Evolutionary conservation across 37 sponge, comb jelly and placozoan genomes (phyloP).

Genomic region (Chondrilla cf. caribensis): DNA sequence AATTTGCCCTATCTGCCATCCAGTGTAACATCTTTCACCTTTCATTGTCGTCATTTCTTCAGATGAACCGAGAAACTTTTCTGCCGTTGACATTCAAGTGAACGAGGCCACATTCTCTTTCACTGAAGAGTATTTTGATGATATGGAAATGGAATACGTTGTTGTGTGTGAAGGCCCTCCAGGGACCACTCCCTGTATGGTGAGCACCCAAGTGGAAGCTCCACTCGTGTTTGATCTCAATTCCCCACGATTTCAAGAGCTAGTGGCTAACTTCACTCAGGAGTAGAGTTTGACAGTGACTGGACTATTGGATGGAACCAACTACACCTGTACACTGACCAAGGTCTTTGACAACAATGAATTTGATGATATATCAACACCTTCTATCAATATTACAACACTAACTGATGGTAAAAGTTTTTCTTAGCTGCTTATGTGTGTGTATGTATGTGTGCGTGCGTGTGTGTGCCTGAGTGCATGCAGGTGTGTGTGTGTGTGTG

Average conservation of each 20-base stretch:
- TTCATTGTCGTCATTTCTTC: not conserved
- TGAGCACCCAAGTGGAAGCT: not conserved
- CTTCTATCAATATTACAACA: not conserved
- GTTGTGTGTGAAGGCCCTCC: not conserved
- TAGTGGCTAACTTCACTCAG: not conserved
- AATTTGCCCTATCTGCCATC: too few relatives aligned
- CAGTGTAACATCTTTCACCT: too few relatives aligned
- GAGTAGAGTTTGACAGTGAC: not conserved
- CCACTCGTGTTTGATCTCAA: too few relatives aligned
- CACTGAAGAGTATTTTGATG: slow-evolving; percentile 4
- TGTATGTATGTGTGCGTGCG: slow-evolving; percentile 2
- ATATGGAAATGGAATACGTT: not conserved
- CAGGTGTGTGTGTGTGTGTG: not conserved
- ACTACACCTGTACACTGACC: not conserved
- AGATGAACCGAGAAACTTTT: slow-evolving; percentile 9
- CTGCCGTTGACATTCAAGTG: not conserved
- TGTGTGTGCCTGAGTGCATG: not conserved
- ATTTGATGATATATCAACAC: not conserved
- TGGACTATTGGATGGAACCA: not conserved
- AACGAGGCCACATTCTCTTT: not conserved
- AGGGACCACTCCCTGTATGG: not conserved
- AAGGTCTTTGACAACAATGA: slow-evolving; percentile 12
- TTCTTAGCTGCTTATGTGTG: not conserved
- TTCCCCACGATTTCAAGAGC: not conserved
- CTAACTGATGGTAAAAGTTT: too few relatives aligned